Evolutionary conservation across 2,888 invertebrate genomes (phyloP).

Genomic region (Sepioteuthis lessoniana): DNA sequence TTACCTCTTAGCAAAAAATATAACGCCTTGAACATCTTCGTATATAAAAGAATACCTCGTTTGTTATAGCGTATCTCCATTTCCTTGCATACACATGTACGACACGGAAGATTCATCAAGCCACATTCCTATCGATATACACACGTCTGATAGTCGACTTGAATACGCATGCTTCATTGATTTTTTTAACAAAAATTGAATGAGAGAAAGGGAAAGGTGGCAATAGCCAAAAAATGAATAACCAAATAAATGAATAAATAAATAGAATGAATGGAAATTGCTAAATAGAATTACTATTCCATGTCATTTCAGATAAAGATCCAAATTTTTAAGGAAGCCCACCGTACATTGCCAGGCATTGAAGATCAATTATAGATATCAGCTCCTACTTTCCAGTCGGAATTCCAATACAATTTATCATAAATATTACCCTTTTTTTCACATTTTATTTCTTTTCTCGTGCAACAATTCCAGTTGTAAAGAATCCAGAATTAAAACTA

Average conservation of each 20-base stretch:
- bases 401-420: not conserved
- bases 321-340: not conserved
- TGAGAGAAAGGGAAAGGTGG: no score
- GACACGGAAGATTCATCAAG: no score
- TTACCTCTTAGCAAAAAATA: no score
- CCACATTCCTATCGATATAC: no score
- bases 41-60: no score
- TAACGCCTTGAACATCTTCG: no score
- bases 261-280: not conserved
- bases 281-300: constrained; percentile 1
- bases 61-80: no score
- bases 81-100: no score
- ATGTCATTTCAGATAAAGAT: constrained; percentile 10
- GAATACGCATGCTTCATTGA: no score
- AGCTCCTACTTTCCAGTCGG: not conserved
- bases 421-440: not conserved
- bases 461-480: not conserved
- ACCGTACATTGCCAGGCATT: not conserved
- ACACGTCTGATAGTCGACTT: no score
- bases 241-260: not conserved
- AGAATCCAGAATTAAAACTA: no score
- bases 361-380: not conserved
- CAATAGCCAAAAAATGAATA: not conserved
- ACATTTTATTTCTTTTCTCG: not conserved
- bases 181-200: no score